Conservation (phyloP, 1,140 invertebrate species). For the Nylanderia fulva region DNA sequence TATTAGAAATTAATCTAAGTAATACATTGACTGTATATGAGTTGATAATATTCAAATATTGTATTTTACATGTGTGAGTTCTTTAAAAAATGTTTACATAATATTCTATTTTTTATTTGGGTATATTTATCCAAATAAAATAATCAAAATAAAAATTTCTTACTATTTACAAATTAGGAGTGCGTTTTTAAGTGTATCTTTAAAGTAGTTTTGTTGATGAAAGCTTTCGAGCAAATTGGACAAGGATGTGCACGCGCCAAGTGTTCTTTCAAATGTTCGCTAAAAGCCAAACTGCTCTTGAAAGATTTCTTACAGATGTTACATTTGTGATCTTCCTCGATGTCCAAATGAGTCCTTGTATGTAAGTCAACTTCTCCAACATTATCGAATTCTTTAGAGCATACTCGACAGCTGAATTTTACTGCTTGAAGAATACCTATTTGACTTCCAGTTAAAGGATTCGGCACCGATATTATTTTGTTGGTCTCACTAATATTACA, state of each 20-base stretch:
- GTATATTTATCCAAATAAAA: background rate
- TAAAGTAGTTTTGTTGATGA: conserved; percentile 77
- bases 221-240: conserved; percentile 77
- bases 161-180: background rate
- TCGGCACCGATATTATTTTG: conserved; percentile 66
- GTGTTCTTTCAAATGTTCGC: conserved; percentile 76
- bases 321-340: conserved; percentile 70
- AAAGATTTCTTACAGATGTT: conserved; percentile 77
- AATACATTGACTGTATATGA: background rate
- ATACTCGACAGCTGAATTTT: conserved; percentile 78
- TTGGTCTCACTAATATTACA: conserved; percentile 59
- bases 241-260: conserved; percentile 73
- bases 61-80: background rate
- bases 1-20: background rate
- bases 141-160: background rate
- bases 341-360: conserved; percentile 74
- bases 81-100: background rate
- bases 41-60: background rate
- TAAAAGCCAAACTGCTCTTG: conserved; percentile 56
- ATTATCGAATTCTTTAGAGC: conserved; percentile 76
- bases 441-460: conserved; percentile 68
- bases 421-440: conserved; percentile 74
- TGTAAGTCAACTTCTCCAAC: conserved; percentile 77
- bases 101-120: no score
- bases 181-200: conserved; percentile 78